Percentiles rank a stretch among this genome's conserved stretches.
Evolutionary conservation across 1,140 invertebrate species (phyloP).

Genomic region (Orchesella cincta): DNA sequence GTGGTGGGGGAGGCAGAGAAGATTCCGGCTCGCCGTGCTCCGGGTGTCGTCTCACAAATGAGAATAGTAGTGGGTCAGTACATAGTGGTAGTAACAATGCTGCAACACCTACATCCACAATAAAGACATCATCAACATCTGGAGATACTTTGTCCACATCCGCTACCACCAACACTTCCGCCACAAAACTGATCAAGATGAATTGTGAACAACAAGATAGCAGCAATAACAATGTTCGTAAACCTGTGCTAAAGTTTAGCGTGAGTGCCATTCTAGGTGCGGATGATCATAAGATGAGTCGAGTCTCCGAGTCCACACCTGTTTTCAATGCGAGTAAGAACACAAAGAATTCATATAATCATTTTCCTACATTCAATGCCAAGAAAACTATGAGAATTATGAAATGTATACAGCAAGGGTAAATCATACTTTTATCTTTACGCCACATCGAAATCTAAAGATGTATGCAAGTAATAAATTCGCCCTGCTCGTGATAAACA

Average conservation of each 20-base stretch:
- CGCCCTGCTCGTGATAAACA: too few relatives aligned
- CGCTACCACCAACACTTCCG: not conserved
- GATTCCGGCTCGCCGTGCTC: conserved; percentile 1
- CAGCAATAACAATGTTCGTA: conserved; percentile 54
- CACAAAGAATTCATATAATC: not conserved
- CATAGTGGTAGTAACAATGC: not conserved
- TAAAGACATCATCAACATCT: conserved; percentile 26
- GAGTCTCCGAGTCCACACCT: conserved; percentile 39
- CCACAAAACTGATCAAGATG: conserved; percentile 26
- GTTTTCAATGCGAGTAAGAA: conserved; percentile 50
- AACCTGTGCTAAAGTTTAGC: conserved; percentile 86
- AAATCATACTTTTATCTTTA: too few relatives aligned
- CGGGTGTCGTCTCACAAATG: not conserved
- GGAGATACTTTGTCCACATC: not conserved
- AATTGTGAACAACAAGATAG: conserved; percentile 40
- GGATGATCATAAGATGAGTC: conserved; percentile 55
- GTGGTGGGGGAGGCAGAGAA: conserved; percentile 1
- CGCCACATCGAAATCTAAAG: too few relatives aligned
- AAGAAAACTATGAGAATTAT: too few relatives aligned
- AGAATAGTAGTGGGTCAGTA: conserved; percentile 16
- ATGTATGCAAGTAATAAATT: too few relatives aligned
- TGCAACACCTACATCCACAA: not conserved
- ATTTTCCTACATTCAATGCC: too few relatives aligned
- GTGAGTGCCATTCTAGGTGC: conserved; percentile 84
- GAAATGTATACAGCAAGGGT: too few relatives aligned